These are phyloP conservation scores for Pegoplata infirma DNA, from an alignment of 2,888 invertebrate species.

Conservation along the genomic window DNA sequence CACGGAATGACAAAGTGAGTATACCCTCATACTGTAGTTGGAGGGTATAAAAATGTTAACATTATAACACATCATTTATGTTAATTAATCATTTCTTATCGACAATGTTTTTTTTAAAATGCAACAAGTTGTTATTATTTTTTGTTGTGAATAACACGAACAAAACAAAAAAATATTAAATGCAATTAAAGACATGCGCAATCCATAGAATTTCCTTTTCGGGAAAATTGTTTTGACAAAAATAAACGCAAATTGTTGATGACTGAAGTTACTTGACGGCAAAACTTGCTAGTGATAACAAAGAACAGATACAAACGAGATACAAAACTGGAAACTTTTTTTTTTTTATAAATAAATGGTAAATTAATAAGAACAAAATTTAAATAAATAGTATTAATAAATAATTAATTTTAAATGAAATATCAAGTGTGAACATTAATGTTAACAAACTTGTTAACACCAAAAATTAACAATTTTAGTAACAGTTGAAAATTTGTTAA, in stretches of 20 bases:
- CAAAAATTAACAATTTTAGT: background rate
- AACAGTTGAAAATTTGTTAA: background rate
- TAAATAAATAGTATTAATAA: background rate
- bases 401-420: background rate
- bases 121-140: constrained; percentile 54
- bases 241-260: background rate
- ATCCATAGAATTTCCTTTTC: constrained; percentile 10
- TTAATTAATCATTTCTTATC: background rate
- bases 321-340: no score
- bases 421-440: background rate
- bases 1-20: no score
- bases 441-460: background rate
- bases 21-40: no score
- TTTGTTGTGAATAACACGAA: constrained; percentile 34
- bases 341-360: constrained; percentile 1
- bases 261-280: constrained; percentile 20
- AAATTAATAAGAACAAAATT: background rate
- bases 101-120: background rate
- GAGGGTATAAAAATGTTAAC: no score
- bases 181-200: constrained; percentile 45
- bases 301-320: background rate
- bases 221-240: constrained; percentile 6
- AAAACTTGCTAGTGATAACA: constrained; percentile 23
- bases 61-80: no score
- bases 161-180: constrained; percentile 48